phyloP scores from a whole-genome alignment of 1,140 invertebrate species.

The Musca vetustissima region DNA sequence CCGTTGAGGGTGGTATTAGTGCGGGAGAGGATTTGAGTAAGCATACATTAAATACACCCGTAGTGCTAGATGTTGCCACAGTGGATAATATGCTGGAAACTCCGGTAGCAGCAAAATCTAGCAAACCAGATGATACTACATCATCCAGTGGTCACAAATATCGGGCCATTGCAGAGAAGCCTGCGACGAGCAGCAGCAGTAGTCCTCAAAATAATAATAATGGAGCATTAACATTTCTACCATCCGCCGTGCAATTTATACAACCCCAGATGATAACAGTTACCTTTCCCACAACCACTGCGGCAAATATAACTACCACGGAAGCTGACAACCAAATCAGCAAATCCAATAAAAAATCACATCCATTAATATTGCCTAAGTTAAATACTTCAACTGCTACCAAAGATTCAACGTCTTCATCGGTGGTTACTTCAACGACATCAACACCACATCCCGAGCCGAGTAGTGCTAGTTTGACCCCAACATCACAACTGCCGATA shows the following conservation, averaged over 20 bases:
- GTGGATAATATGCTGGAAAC: neutral
- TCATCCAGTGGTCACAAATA: slow-evolving; percentile 13
- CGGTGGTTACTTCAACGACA: neutral
- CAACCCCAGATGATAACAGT: slow-evolving; percentile 46
- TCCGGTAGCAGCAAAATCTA: neutral
- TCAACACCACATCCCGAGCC: slow-evolving; percentile 34
- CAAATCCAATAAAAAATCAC: slow-evolving; percentile 34
- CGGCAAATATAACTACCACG: slow-evolving; percentile 27
- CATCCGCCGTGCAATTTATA: slow-evolving; percentile 40
- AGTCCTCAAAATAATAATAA: neutral
- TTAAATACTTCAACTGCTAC: slow-evolving; percentile 20
- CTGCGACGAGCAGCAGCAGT: neutral
- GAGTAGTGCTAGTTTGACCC: slow-evolving; percentile 49
- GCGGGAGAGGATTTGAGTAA: slow-evolving; percentile 21
- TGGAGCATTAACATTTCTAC: neutral
- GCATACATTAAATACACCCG: slow-evolving; percentile 24
- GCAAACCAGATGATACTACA: neutral
- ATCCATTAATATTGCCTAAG: slow-evolving; percentile 46
- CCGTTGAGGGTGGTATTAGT: neutral
- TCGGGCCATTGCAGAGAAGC: slow-evolving; percentile 27
- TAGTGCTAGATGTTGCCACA: slow-evolving; percentile 12
- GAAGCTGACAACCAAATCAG: slow-evolving; percentile 2
- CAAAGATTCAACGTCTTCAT: neutral
- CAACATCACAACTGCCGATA: slow-evolving; percentile 50
- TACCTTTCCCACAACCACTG: slow-evolving; percentile 23